phyloP scores from a whole-genome alignment of 2,797 vertebrate genomes.

The Hydrocynus forskahlii region DNA sequence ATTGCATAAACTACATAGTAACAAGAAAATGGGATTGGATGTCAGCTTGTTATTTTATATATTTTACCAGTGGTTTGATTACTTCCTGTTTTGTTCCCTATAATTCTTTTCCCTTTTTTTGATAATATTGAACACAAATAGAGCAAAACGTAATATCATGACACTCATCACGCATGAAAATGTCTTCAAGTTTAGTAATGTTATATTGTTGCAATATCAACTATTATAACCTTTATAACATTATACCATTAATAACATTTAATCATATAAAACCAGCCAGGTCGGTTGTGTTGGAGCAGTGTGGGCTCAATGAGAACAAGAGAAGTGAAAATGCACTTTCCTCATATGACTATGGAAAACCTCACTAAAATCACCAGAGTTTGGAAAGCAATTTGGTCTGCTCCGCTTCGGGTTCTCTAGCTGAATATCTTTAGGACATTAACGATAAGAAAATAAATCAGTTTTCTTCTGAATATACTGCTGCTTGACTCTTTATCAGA shows the following conservation, averaged over 20 bases:
- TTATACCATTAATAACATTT: too few species aligned
- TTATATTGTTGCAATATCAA: background rate
- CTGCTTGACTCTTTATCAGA: constrained; percentile 14
- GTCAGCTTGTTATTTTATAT: background rate
- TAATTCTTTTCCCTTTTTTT: too few species aligned
- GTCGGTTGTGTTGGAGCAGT: background rate
- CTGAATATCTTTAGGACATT: constrained; percentile 11
- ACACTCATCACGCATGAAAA: too few species aligned
- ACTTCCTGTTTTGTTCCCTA: background rate
- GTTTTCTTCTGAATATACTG: constrained; percentile 14
- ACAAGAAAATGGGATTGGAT: background rate
- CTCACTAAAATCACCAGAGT: background rate
- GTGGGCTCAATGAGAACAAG: background rate
- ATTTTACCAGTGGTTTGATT: background rate
- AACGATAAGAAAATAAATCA: constrained; percentile 27
- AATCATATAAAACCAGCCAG: background rate
- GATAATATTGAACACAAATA: too few species aligned
- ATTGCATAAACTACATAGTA: background rate
- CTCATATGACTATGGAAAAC: constrained; percentile 16
- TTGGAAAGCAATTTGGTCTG: constrained; percentile 12
- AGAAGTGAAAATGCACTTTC: background rate
- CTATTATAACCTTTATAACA: too few species aligned
- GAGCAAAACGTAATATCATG: too few species aligned
- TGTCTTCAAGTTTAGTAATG: too few species aligned
- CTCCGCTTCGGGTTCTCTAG: constrained; percentile 1